Evolutionary conservation across 2,797 vertebrate genomes (phyloP), one percentile per base, ranked within the genome.

Genomic region (Xenopus petersii): DNA sequence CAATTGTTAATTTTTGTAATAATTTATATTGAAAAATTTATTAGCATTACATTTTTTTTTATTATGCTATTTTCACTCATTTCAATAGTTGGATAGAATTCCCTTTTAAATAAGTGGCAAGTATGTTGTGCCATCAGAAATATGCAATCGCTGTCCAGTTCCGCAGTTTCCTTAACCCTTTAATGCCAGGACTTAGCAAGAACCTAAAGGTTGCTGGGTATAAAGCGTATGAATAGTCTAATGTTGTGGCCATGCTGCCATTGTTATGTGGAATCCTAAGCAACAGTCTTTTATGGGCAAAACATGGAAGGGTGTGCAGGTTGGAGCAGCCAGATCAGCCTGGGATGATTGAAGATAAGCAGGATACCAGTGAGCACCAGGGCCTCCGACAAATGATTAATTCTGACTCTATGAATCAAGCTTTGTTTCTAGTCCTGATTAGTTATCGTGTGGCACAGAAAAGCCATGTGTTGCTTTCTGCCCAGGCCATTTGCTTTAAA

Each of bases 301-400:
- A 85, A 78, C 75, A 84, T 82, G 70, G 79, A 51, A 79, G 54
- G 12, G 80, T 82, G 82, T 81, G 70, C 64, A 58, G 81, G 83
- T 80, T 0, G 70, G 60, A 77, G 80, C 70, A 74, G 80, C 81
- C 75, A 73, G 56, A 71, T 80, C 76, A 83, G 73, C 77, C 82
- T 85, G 2, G 84, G 85, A 84, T 82, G 77, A 84, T 77, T 84
- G 84, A 85, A 81, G 81, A 73, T 61, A 75, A 81, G 69, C 86
- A 85, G 84, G 83, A 70, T 79, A 76, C 26, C 6, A 73, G 81
- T 79, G 84, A 81, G 83, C 77, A 82, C 77, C 80, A 71, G 83
- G 84, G 80, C 80, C 79, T 83, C 80, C 82, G 64, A 81, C 80
- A 86, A 80, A 81, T 84, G 82, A 88, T 87, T 88, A 86, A 86